A percentile compares a stretch with the other conserved stretches of the same genome.
phyloP scores from a whole-genome alignment of 2,113 vertebrate genomes.

The Zosterops borbonicus region DNA sequence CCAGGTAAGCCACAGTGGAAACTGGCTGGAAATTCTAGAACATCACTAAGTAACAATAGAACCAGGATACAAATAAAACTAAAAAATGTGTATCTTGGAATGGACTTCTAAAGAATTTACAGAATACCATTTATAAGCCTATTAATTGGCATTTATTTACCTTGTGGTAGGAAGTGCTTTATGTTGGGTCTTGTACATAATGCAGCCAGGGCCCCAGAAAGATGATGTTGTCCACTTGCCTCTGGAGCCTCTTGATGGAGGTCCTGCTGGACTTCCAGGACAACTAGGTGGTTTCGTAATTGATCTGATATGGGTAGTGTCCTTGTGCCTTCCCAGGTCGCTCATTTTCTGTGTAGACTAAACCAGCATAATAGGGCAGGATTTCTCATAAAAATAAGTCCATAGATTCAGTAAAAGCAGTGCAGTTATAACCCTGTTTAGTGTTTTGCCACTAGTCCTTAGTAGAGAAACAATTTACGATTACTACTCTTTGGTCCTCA shows the following conservation, averaged over 20 bases:
- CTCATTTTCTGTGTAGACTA: not conserved
- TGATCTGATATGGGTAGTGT: not conserved
- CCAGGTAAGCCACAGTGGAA: not conserved
- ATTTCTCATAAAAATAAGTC: not conserved
- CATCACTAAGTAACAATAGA: not conserved
- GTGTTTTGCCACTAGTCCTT: not conserved
- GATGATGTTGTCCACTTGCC: not conserved
- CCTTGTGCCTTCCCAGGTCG: not conserved
- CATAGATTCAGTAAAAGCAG: not conserved
- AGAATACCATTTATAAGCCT: not conserved
- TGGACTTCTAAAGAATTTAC: not conserved
- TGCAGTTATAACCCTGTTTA: not conserved
- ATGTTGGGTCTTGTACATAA: not conserved
- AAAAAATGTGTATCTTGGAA: not conserved
- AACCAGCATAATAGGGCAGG: not conserved
- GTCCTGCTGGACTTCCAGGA: not conserved
- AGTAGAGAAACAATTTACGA: not conserved
- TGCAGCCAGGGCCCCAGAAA: rapidly evolving
- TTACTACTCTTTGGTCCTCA: not conserved
- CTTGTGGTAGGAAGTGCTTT: not conserved
- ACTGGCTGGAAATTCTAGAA: not conserved
- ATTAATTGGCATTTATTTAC: not conserved
- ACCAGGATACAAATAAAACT: not conserved
- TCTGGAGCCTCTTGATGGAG: not conserved
- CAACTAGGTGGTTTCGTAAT: not conserved